Conservation (phyloP, 2,113 vertebrate species). For the Papio anubis region DNA sequence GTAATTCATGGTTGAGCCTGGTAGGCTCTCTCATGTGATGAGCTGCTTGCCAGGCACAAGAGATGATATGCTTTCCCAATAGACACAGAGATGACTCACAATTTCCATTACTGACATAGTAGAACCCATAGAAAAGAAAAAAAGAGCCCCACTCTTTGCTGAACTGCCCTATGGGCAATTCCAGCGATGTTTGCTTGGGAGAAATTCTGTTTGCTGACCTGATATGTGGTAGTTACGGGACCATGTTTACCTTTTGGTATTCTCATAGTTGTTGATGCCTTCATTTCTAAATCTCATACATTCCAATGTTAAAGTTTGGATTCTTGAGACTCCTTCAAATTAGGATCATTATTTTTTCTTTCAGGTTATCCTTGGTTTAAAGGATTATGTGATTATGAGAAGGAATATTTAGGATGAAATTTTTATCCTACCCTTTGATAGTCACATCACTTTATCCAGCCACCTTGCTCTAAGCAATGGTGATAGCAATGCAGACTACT, state of each 20-base stretch:
- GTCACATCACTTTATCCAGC: background rate
- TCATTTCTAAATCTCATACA: background rate
- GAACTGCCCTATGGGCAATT: background rate
- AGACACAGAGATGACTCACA: background rate
- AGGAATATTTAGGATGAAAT: background rate
- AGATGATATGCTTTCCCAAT: background rate
- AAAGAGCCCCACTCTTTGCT: background rate
- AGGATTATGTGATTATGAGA: background rate
- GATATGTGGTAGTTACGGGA: background rate
- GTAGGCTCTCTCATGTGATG: background rate
- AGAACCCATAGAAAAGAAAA: background rate
- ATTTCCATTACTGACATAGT: background rate
- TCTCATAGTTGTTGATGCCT: background rate
- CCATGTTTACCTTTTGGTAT: background rate
- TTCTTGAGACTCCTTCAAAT: background rate
- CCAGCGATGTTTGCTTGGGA: background rate
- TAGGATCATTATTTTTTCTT: background rate
- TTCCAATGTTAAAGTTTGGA: background rate
- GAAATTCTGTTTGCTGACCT: background rate
- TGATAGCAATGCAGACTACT: background rate
- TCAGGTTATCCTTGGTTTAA: background rate
- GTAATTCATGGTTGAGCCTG: background rate
- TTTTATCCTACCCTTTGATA: background rate
- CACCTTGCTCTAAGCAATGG: background rate
- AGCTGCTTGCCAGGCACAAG: background rate